Base-by-base conservation (phyloP, 2,797 vertebrate genomes). In the Chelon labrosus region DNA sequence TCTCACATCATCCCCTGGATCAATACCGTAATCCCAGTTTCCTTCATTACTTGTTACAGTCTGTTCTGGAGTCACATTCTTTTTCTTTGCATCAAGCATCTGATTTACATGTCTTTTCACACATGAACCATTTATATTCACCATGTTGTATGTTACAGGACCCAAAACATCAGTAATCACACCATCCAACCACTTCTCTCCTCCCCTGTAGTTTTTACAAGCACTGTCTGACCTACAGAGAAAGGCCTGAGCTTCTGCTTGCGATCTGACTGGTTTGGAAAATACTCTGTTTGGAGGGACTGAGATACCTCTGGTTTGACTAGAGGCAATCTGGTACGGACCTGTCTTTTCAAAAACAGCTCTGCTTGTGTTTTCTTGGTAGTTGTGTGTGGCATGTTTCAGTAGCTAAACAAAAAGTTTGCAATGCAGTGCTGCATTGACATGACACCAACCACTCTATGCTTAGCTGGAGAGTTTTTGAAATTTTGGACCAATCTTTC, bases 41-140 rank as follows among this genome's bases (percentile, higher is more conserved):
- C 8, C 19, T 25, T 16, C 9, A 17, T 17, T 19, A 10, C 19
- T 19, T 19, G 35, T 10, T n/a, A 11, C 58, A 35, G 16, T 31
- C 1, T 31, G 22, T 47, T 61, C 16, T 17, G 16, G 4, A 3
- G 1, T 14, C 5, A 42, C 41, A 16, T 27, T 10, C 39, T 17
- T 44, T 16, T 1, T 20, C 9, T 49, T 49, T 27, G 37, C 10
- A 53, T 65, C 16, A 13, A 70, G 22, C 67, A 53, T 44, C 9
- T 60, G 38, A 53, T 54, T 46, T 46, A 47, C 50, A 38, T 70
- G 68, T 46, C 39, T 37, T 25, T 70, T 70, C 13, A 62, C 39
- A 62, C 49, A 25, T 46, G 50, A 11, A 13, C 38, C 50, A 37
- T 62, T 46, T n/a, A 62, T 49, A 47, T 9, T 9, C 3, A 70